phyloP scores from a whole-genome alignment of 2,113 vertebrate species.

The Montifringilla adamsi region DNA sequence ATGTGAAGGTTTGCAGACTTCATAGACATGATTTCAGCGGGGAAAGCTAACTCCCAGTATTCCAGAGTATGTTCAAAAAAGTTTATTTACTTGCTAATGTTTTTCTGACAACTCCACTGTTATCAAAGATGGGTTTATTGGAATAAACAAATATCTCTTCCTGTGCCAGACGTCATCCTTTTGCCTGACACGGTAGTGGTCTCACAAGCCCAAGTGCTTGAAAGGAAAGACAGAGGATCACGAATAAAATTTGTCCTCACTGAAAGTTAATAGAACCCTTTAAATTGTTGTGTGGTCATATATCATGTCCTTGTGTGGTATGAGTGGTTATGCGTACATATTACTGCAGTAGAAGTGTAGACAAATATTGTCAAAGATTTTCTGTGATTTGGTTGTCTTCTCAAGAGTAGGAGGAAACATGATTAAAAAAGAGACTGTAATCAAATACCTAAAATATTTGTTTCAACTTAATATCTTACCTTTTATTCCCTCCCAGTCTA shows the following conservation, averaged over 20 bases:
- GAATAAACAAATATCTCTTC: background rate
- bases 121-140: background rate
- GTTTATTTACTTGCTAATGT: background rate
- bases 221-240: background rate
- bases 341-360: background rate
- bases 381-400: background rate
- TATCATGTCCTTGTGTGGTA: background rate
- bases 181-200: background rate
- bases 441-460: background rate
- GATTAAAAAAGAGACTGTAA: background rate
- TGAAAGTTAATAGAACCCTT: background rate
- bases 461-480: background rate
- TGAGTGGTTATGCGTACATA: background rate
- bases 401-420: background rate
- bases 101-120: background rate
- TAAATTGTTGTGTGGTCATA: background rate
- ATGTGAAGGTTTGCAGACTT: background rate
- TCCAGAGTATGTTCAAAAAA: background rate
- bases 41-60: background rate
- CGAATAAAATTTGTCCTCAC: background rate
- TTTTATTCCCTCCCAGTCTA: background rate
- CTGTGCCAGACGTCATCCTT: background rate
- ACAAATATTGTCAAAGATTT: background rate
- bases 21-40: background rate
- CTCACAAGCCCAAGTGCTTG: rapidly evolving